Conservation (phyloP, 1,140 invertebrate species). For the Batillaria attramentaria region DNA sequence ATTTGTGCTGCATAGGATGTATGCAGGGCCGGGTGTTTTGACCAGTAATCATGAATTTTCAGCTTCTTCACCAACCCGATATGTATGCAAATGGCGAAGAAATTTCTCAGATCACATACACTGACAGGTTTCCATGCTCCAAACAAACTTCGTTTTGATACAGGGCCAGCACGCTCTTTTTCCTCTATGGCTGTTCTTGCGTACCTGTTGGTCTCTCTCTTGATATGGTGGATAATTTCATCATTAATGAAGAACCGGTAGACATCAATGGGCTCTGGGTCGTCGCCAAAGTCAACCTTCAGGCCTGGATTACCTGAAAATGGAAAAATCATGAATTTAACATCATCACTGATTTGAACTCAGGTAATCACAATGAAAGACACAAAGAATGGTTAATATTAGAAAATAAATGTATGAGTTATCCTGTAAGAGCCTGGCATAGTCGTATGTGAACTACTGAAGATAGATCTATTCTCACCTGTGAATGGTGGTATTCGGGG, state of each 20-base stretch:
- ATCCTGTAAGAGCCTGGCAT: too few species aligned
- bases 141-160: not conserved
- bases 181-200: not conserved
- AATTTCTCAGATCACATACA: not conserved
- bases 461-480: too few species aligned
- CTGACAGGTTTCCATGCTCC: not conserved
- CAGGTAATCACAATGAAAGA: too few species aligned
- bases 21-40: not conserved
- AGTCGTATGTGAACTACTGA: too few species aligned
- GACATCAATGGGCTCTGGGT: slow-evolving; percentile 5
- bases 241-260: not conserved
- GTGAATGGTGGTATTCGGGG: too few species aligned
- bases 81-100: slow-evolving; percentile 13
- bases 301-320: too few species aligned
- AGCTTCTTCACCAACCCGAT: slow-evolving; percentile 23
- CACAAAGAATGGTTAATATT: too few species aligned
- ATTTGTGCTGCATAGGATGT: not conserved
- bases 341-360: too few species aligned
- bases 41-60: slow-evolving; percentile 9
- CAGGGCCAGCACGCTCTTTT: not conserved
- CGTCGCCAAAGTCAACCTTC: not conserved
- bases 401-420: too few species aligned
- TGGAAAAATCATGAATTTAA: too few species aligned
- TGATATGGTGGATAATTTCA: not conserved
- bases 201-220: slow-evolving; percentile 5